A percentile compares a stretch with the other conserved stretches of the same genome.
Conservation (phyloP, 1,140 invertebrate species). For the Drosophila burlai region DNA sequence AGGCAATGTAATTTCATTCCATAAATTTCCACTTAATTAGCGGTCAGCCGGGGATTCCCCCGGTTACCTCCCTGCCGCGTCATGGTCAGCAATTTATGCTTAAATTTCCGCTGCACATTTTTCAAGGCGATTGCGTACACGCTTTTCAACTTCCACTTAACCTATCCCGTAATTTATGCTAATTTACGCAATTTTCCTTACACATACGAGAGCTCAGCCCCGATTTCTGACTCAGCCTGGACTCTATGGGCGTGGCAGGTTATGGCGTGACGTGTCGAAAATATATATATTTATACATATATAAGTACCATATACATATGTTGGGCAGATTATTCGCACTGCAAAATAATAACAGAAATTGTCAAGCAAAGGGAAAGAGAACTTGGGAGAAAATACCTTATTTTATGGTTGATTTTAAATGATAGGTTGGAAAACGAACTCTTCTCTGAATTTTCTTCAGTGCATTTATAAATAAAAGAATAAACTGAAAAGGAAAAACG, state of each 20-base stretch:
- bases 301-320: background rate
- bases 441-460: background rate
- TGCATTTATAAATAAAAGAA: background rate
- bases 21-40: conserved; percentile 83
- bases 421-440: no score
- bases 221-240: conserved; percentile 15
- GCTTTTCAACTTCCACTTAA: conserved; percentile 73
- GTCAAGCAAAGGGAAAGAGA: conserved; percentile 35
- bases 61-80: conserved; percentile 14
- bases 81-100: conserved; percentile 76
- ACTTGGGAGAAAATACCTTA: no score
- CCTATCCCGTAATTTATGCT: conserved; percentile 73
- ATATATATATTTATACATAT: background rate
- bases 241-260: conserved; percentile 23
- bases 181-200: conserved; percentile 75
- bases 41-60: conserved; percentile 45
- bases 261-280: conserved; percentile 50
- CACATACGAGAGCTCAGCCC: conserved; percentile 7
- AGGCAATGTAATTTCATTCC: conserved; percentile 73
- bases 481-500: conserved; percentile 27
- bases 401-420: background rate
- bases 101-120: conserved; percentile 82
- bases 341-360: conserved; percentile 40
- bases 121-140: conserved; percentile 82
- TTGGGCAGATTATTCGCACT: conserved; percentile 51